phyloP scores from a whole-genome alignment of 2,888 invertebrate species.

The Ophion costatus region DNA sequence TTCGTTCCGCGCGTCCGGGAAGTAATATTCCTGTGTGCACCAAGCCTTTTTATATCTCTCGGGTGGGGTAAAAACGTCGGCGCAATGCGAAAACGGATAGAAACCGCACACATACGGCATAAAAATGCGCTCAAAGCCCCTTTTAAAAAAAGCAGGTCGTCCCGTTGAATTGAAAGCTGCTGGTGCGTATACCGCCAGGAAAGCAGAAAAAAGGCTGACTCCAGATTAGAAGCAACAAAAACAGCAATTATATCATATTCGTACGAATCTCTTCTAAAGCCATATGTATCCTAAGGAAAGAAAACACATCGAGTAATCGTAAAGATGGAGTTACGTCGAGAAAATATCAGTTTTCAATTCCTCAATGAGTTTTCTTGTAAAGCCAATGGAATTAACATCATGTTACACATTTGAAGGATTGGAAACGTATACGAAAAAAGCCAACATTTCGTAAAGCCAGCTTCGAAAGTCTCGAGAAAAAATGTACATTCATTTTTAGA shows the following conservation, averaged over 20 bases:
- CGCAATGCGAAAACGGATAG: slow-evolving; percentile 14
- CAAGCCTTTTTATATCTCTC: slow-evolving; percentile 13
- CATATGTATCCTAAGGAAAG: background rate
- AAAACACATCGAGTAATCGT: background rate
- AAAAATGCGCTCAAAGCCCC: slow-evolving; percentile 38
- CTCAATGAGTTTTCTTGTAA: background rate
- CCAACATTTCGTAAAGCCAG: too few species aligned
- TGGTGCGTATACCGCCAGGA: slow-evolving; percentile 12
- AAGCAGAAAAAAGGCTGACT: slow-evolving; percentile 29
- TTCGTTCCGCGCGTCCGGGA: background rate
- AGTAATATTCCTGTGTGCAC: slow-evolving; percentile 17
- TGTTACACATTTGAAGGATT: background rate
- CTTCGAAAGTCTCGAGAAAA: too few species aligned
- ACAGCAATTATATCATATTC: background rate
- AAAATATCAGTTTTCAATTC: background rate
- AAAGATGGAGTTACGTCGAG: background rate
- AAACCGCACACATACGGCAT: slow-evolving; percentile 8
- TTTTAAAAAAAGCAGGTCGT: slow-evolving; percentile 4
- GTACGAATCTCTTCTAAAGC: too few species aligned
- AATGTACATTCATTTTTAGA: too few species aligned
- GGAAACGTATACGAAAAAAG: too few species aligned
- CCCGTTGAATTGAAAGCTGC: slow-evolving; percentile 22
- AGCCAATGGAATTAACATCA: background rate
- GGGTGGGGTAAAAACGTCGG: background rate
- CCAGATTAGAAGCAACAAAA: background rate